These are phyloP conservation scores for Drosophila kepulauana DNA, from an alignment of 1,140 invertebrate species.

Conservation along the genomic window DNA sequence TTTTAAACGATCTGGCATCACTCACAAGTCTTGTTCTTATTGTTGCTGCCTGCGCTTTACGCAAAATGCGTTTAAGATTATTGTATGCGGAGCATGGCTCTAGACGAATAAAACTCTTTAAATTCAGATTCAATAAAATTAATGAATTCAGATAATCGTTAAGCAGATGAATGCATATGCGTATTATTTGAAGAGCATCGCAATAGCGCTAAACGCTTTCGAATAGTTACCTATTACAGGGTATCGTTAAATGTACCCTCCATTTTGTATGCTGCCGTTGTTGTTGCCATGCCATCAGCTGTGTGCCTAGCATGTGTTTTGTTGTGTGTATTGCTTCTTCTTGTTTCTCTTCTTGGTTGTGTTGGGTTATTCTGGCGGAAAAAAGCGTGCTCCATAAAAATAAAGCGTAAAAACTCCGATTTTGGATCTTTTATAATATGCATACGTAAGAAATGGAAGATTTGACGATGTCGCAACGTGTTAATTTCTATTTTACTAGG, in stretches of 20 bases:
- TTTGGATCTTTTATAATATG: constrained; percentile 48
- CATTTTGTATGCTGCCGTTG: background rate
- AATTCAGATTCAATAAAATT: no score
- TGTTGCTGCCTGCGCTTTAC: background rate
- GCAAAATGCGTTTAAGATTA: background rate
- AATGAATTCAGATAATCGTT: no score
- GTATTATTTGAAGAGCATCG: no score
- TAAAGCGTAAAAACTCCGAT: constrained; percentile 25
- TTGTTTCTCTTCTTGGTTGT: constrained; percentile 38
- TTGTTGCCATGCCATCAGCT: constrained; percentile 56
- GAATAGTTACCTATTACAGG: constrained; percentile 1
- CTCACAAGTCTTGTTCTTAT: background rate
- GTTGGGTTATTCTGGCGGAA: constrained; percentile 56
- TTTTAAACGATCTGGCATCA: constrained; percentile 20
- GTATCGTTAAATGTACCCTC: constrained; percentile 8
- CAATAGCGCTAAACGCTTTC: background rate
- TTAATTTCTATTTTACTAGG: constrained; percentile 36
- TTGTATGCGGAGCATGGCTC: background rate
- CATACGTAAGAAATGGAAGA: constrained; percentile 58
- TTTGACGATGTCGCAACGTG: background rate
- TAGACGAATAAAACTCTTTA: background rate
- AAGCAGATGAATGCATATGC: no score
- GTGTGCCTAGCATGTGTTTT: constrained; percentile 56
- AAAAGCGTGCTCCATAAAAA: constrained; percentile 60
- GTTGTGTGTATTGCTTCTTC: constrained; percentile 59